phyloP scores from a whole-genome alignment of 2,888 invertebrate species.

The Cantharis rustica region DNA sequence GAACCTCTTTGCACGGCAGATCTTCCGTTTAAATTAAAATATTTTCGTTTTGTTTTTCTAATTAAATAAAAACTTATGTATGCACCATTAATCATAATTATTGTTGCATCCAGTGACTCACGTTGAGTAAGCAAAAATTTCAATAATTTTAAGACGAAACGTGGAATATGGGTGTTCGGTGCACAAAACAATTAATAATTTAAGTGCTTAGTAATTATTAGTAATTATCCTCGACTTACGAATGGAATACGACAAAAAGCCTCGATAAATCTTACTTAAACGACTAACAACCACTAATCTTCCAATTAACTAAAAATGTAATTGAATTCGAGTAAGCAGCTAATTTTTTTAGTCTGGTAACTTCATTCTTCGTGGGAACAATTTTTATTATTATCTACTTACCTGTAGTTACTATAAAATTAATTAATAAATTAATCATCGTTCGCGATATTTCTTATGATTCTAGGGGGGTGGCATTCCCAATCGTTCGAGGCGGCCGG shows the following conservation, averaged over 20 bases:
- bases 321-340: background rate
- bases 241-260: slow-evolving; percentile 9
- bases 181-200: background rate
- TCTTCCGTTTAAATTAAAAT: background rate
- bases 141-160: background rate
- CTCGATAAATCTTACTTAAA: slow-evolving; percentile 21
- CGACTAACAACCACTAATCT: slow-evolving; percentile 16
- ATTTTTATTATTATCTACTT: background rate
- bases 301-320: slow-evolving; percentile 6
- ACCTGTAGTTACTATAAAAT: background rate
- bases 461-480: no score
- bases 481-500: no score
- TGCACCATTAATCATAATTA: background rate
- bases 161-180: background rate
- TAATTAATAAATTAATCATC: background rate
- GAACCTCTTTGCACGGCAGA: background rate
- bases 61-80: background rate
- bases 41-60: background rate
- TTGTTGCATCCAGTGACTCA: background rate
- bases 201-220: background rate
- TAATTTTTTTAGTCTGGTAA: background rate
- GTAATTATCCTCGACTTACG: background rate
- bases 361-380: background rate
- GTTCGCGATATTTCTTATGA: no score
- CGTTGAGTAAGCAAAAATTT: background rate